Evolutionary conservation across 2,797 vertebrate species (phyloP).

Genomic region (Nyctibius grandis): DNA sequence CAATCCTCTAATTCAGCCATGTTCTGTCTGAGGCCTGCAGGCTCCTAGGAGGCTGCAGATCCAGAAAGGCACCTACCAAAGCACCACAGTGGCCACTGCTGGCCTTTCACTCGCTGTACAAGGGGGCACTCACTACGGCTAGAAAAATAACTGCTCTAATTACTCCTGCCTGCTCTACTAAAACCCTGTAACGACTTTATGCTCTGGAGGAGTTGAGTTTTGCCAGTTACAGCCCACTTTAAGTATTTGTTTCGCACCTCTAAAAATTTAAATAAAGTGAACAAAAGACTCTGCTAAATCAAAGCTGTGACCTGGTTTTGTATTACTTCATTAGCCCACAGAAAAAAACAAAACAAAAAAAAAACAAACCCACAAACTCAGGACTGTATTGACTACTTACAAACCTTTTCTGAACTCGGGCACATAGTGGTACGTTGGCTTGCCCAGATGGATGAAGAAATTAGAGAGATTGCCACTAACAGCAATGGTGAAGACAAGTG

Average conservation of each 20-base stretch:
- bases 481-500: slow-evolving; percentile 92
- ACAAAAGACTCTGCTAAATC: background rate
- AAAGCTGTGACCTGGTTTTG: background rate
- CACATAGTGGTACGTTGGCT: slow-evolving; percentile 84
- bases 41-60: background rate
- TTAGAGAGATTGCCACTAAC: slow-evolving; percentile 95
- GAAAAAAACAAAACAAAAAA: background rate
- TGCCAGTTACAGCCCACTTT: background rate
- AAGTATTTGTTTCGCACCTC: background rate
- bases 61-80: background rate
- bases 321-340: background rate
- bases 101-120: background rate
- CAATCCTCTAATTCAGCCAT: background rate
- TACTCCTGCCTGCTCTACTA: background rate
- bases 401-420: slow-evolving; percentile 94
- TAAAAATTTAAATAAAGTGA: background rate
- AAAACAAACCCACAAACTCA: background rate
- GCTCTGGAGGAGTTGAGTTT: background rate
- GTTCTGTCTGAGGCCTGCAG: background rate
- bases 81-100: background rate
- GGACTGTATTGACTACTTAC: background rate
- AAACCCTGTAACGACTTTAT: background rate
- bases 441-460: slow-evolving; percentile 82
- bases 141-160: background rate
- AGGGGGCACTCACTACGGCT: background rate